phyloP scores from a whole-genome alignment of 2,888 invertebrate species.

The Fragum sueziense region DNA sequence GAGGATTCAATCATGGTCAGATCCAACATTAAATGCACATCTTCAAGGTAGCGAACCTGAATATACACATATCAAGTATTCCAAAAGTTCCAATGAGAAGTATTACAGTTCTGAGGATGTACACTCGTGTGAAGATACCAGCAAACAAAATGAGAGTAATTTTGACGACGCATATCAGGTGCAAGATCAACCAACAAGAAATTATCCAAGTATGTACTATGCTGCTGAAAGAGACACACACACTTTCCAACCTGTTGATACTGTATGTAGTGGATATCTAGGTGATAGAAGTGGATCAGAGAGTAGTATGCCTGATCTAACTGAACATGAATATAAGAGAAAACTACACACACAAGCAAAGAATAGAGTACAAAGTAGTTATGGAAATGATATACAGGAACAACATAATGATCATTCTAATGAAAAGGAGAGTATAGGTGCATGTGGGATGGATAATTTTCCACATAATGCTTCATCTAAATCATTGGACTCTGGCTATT shows the following conservation, averaged over 20 bases:
- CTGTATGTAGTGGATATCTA: constrained; percentile 14
- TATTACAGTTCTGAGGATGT: background rate
- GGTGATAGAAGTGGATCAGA: constrained; percentile 17
- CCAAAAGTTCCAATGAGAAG: background rate
- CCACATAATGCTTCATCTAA: too few relatives aligned
- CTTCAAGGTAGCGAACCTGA: background rate
- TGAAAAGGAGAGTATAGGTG: too few relatives aligned
- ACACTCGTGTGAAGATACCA: background rate
- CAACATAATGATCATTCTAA: background rate
- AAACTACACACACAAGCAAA: background rate
- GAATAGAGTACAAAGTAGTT: too few relatives aligned
- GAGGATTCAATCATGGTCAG: background rate
- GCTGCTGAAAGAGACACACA: background rate
- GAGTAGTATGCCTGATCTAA: constrained; percentile 1
- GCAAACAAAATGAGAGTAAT: background rate
- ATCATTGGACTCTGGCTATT: background rate
- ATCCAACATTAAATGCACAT: background rate
- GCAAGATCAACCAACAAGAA: background rate
- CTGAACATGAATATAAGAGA: background rate
- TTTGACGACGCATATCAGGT: background rate
- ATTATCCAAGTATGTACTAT: background rate
- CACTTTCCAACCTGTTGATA: background rate
- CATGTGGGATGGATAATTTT: too few relatives aligned
- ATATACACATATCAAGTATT: background rate
- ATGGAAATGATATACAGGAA: background rate